A percentile compares a stretch with the other conserved stretches of the same genome.
Evolutionary conservation across 1,140 invertebrate species (phyloP).

Genomic region (silkworm (Bombyx mori)): DNA sequence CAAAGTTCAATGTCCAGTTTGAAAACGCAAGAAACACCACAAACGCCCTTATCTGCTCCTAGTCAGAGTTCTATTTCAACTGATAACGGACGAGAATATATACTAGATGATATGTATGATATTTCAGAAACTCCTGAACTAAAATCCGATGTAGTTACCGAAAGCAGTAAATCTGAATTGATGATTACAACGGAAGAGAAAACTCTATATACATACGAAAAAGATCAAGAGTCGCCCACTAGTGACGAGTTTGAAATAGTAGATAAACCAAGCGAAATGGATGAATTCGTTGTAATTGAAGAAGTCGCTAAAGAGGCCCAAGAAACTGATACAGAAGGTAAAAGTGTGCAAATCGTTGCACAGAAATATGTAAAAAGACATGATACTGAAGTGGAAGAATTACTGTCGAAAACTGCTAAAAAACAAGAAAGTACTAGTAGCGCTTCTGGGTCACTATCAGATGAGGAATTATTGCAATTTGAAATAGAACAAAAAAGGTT

Average conservation of each 20-base stretch:
- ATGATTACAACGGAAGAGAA: slow-evolving; percentile 71
- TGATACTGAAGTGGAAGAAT: slow-evolving; percentile 83
- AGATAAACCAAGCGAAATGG: slow-evolving; percentile 86
- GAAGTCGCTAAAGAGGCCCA: slow-evolving; percentile 87
- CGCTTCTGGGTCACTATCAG: slow-evolving; percentile 70
- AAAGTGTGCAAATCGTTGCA: slow-evolving; percentile 79
- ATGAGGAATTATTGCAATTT: slow-evolving; percentile 78
- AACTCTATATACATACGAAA: slow-evolving; percentile 66
- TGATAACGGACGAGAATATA: slow-evolving; percentile 76
- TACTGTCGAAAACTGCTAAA: slow-evolving; percentile 70
- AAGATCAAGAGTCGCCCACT: slow-evolving; percentile 82
- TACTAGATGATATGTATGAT: slow-evolving; percentile 72
- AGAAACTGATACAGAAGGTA: slow-evolving; percentile 84
- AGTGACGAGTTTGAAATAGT: slow-evolving; percentile 92
- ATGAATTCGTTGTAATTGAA: slow-evolving; percentile 89
- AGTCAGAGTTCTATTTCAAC: slow-evolving; percentile 76
- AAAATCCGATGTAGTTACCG: slow-evolving; percentile 58
- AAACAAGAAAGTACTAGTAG: slow-evolving; percentile 73
- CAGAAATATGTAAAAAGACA: slow-evolving; percentile 73
- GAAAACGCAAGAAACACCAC: slow-evolving; percentile 69
- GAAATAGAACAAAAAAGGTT: slow-evolving; percentile 81
- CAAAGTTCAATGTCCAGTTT: slow-evolving; percentile 63
- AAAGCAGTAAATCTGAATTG: slow-evolving; percentile 69
- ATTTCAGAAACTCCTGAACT: slow-evolving; percentile 73
- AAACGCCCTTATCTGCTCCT: slow-evolving; percentile 74